Evolutionary conservation across 1,140 invertebrate genomes (phyloP), one percentile per base, ranked within the genome.

Genomic region (Dreissena polymorpha): DNA sequence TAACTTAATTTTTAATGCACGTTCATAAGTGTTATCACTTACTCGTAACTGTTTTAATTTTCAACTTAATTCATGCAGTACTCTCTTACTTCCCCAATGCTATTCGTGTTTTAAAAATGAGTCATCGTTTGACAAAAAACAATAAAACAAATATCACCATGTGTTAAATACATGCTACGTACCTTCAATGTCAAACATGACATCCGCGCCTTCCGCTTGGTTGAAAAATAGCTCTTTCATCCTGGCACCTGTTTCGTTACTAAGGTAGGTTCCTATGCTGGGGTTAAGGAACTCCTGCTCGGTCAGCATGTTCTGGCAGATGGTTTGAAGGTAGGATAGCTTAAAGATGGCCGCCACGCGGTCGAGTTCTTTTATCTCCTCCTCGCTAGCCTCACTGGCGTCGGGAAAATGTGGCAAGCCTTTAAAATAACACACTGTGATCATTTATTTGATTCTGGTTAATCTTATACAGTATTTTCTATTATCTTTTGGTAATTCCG

Each of bases 231-330:
- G 53, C 21, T 89, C 51, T 78, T 92, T 92, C 86, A 92, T 88
- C 64, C 78, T 85, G 16, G 89, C 84, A 49, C 88, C 91, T 0
- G 89, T 90, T 65, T 89, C 85, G 77, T 92, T 91, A 85, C 89
- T 91, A 10, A 92, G 86, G 73, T 85, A 92, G 7, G 91, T 92
- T 0, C 91, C 90, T 55, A 92, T 92, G 75, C 91, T 92, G 6
- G 91, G 91, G 74, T 92, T 92, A 16, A 92, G 81, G 68, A 91
- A 91, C 12, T 92, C 91, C 71, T 92, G 86, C 13, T 91, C 90
- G 12, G 80, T 90, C 12, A 86, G 12, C 25, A 88, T 74, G 64
- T 92, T 92, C 39, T 70, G 57, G 77, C 91, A 92, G 16, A 92
- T 90, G 10, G 88, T 91, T 65, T 86, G 67, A 55, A 92, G 70